phyloP scores from a whole-genome alignment of 2,113 vertebrate species.

The Chascanopsetta lugubris region DNA sequence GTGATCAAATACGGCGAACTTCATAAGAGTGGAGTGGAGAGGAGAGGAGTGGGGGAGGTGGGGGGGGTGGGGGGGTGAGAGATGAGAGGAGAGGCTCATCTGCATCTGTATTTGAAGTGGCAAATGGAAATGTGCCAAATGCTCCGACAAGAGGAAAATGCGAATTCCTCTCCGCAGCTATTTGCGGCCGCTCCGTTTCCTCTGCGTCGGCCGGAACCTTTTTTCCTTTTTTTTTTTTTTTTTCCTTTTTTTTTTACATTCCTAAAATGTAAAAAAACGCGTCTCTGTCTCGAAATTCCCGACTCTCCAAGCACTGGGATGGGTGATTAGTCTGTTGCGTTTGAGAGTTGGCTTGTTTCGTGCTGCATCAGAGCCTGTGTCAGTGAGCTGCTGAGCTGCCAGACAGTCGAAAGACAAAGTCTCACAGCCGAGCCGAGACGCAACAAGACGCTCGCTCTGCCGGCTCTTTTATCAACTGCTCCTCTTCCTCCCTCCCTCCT shows the following conservation, averaged over 20 bases:
- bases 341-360: conserved; percentile 46
- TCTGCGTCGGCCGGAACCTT: conserved; percentile 43
- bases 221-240: too few relatives aligned
- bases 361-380: conserved; percentile 29
- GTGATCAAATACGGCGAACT: conserved; percentile 78
- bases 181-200: conserved; percentile 58
- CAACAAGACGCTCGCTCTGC: conserved; percentile 43
- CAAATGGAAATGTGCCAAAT: conserved; percentile 81
- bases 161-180: conserved; percentile 70
- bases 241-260: too few relatives aligned
- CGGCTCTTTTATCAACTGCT: conserved; percentile 47
- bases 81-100: conserved; percentile 75
- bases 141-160: conserved; percentile 76
- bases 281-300: conserved; percentile 49
- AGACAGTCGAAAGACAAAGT: conserved; percentile 47
- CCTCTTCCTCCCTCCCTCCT: conserved; percentile 20
- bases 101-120: conserved; percentile 70
- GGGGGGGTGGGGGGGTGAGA: conserved; percentile 52
- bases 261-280: conserved; percentile 36
- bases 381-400: conserved; percentile 39
- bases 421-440: conserved; percentile 45
- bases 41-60: conserved; percentile 66
- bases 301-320: conserved; percentile 35
- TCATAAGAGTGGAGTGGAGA: conserved; percentile 58
- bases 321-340: conserved; percentile 45